phyloP scores from a whole-genome alignment of 2,888 invertebrate species.

The Catocala fraxini region DNA sequence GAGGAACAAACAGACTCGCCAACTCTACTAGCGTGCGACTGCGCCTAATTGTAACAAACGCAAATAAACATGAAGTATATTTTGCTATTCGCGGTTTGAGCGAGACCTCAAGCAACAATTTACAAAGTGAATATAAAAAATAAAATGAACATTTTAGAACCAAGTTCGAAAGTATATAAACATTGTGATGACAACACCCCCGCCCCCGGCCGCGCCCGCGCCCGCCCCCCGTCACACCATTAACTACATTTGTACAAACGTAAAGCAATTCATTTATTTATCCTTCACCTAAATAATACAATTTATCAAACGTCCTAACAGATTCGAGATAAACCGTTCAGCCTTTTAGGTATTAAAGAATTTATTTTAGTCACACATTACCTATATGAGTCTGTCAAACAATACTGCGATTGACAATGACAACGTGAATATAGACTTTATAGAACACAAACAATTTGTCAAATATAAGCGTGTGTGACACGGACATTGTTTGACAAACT shows the following conservation, averaged over 20 bases:
- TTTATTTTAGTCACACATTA: conserved; percentile 19
- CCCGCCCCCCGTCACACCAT: conserved; percentile 15
- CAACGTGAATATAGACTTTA: conserved; percentile 39
- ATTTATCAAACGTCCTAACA: conserved; percentile 38
- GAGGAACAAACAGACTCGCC: no score
- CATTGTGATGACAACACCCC: conserved; percentile 43
- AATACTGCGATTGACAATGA: conserved; percentile 15
- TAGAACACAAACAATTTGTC: conserved; percentile 30
- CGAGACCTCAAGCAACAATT: conserved; percentile 29
- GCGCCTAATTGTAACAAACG: conserved; percentile 1
- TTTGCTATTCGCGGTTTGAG: conserved; percentile 19
- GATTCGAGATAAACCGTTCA: conserved; percentile 53
- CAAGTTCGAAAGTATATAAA: conserved; percentile 37
- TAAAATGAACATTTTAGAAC: conserved; percentile 39
- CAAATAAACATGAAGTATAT: conserved; percentile 13
- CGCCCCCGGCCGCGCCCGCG: not conserved
- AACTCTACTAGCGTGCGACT: not conserved
- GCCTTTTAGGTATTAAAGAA: conserved; percentile 40
- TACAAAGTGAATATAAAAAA: conserved; percentile 44
- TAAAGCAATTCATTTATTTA: conserved; percentile 39
- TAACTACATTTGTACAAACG: conserved; percentile 51
- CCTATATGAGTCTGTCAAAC: conserved; percentile 13
- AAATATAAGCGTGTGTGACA: conserved; percentile 10
- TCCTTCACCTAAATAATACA: conserved; percentile 52
- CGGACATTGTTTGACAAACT: conserved; percentile 27